phyloP scores from a whole-genome alignment of 2,797 vertebrate species.

The Smutsia gigantea region DNA sequence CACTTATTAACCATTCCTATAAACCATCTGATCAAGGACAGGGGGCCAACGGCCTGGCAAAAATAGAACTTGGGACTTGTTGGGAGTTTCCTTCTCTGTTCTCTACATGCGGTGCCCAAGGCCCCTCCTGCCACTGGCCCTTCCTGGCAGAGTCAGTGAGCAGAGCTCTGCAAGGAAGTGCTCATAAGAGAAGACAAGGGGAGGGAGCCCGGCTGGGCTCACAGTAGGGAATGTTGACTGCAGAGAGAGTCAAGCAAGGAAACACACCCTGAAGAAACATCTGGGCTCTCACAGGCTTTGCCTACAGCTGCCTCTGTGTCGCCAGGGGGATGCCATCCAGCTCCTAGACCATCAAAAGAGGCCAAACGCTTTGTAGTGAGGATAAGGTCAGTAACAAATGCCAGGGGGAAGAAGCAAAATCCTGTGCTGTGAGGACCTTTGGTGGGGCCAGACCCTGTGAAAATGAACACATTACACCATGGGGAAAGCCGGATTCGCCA shows the following conservation, averaged over 20 bases:
- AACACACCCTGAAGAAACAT: background rate
- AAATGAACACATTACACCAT: background rate
- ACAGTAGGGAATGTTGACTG: background rate
- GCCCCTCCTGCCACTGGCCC: accelerated
- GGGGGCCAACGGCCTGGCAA: background rate
- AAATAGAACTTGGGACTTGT: background rate
- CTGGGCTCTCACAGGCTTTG: background rate
- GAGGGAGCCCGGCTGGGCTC: background rate
- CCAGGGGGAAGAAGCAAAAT: background rate
- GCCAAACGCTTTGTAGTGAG: background rate
- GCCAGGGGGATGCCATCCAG: background rate
- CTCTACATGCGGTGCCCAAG: background rate
- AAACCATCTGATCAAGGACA: background rate
- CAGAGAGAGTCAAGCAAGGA: background rate
- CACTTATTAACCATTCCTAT: background rate
- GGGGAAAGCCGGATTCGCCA: background rate
- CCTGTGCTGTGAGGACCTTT: background rate
- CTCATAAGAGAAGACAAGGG: background rate
- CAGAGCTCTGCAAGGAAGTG: background rate
- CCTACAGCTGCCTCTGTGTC: background rate
- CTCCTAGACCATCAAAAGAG: background rate
- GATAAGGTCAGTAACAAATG: background rate
- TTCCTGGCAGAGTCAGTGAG: background rate
- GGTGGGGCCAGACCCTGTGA: background rate
- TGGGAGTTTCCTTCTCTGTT: background rate